A percentile compares a stretch with the other conserved stretches of the same genome.
phyloP scores from a whole-genome alignment of 1,140 invertebrate species.

The Drosophila willistoni region DNA sequence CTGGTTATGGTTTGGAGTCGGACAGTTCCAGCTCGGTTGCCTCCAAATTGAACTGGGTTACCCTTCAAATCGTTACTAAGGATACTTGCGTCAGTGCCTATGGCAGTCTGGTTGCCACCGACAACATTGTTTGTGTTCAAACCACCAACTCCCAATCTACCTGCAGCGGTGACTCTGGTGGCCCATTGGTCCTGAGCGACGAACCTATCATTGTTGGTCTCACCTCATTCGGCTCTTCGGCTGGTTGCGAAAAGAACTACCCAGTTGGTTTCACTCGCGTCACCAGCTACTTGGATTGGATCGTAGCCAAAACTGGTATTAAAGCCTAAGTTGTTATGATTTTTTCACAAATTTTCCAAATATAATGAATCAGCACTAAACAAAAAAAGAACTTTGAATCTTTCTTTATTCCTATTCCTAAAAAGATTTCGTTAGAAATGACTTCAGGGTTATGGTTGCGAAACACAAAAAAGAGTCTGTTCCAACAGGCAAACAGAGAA shows the following conservation, averaged over 20 bases:
- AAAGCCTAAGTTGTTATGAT: slow-evolving; percentile 29
- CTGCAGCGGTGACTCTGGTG: slow-evolving; percentile 85
- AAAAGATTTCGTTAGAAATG: too few relatives aligned
- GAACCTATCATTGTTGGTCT: slow-evolving; percentile 83
- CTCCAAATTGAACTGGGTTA: slow-evolving; percentile 39
- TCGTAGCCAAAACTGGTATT: slow-evolving; percentile 60
- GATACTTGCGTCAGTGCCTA: slow-evolving; percentile 35
- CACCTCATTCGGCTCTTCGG: slow-evolving; percentile 78
- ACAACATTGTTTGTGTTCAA: slow-evolving; percentile 40
- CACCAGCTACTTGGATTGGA: slow-evolving; percentile 84
- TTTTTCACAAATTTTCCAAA: slow-evolving; percentile 3
- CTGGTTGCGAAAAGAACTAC: slow-evolving; percentile 73
- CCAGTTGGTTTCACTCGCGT: slow-evolving; percentile 84
- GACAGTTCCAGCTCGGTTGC: slow-evolving; percentile 48
- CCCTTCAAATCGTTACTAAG: slow-evolving; percentile 24
- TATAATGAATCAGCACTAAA: slow-evolving; percentile 11
- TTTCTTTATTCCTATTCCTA: too few relatives aligned
- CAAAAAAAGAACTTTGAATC: too few relatives aligned
- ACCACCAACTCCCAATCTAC: slow-evolving; percentile 51
- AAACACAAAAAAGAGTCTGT: too few relatives aligned
- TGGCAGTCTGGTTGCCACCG: slow-evolving; percentile 46
- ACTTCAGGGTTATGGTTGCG: too few relatives aligned
- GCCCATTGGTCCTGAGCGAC: slow-evolving; percentile 83
- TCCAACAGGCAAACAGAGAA: too few relatives aligned
- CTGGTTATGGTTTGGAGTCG: slow-evolving; percentile 64